Conservation (phyloP, 2,113 vertebrate genomes). For the Tupaia chinensis region DNA sequence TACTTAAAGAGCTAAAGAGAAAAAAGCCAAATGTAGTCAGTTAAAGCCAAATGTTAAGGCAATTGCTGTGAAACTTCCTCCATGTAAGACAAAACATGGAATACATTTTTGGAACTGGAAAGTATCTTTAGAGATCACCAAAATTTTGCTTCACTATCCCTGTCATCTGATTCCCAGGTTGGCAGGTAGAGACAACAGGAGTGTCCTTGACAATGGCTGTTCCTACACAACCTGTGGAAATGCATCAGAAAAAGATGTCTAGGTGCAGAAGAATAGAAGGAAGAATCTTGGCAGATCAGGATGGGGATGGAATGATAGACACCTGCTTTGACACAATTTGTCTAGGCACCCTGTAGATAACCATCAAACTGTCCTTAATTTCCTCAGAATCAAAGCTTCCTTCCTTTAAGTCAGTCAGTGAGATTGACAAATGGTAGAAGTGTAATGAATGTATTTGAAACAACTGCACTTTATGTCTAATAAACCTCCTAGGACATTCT, state of each 20-base stretch:
- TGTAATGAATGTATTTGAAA: neutral
- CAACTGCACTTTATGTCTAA: neutral
- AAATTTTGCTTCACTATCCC: neutral
- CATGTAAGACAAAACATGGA: neutral
- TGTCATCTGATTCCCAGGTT: neutral
- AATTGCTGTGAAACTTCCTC: neutral
- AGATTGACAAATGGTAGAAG: neutral
- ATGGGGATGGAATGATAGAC: neutral
- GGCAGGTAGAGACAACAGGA: neutral
- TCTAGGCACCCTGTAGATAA: neutral
- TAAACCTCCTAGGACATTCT: neutral
- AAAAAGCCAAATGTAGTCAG: neutral
- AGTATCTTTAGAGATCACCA: neutral
- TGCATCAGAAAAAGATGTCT: neutral
- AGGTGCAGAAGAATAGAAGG: neutral
- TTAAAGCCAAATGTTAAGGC: neutral
- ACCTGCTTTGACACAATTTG: neutral
- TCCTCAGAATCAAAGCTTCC: neutral
- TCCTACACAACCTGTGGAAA: neutral
- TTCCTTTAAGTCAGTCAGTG: neutral
- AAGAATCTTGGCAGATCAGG: neutral
- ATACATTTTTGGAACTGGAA: neutral
- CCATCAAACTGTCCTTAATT: neutral
- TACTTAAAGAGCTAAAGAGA: neutral
- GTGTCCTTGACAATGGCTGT: neutral